Base-by-base conservation (phyloP, 2,888 invertebrate species). In the Buathra laborator region DNA sequence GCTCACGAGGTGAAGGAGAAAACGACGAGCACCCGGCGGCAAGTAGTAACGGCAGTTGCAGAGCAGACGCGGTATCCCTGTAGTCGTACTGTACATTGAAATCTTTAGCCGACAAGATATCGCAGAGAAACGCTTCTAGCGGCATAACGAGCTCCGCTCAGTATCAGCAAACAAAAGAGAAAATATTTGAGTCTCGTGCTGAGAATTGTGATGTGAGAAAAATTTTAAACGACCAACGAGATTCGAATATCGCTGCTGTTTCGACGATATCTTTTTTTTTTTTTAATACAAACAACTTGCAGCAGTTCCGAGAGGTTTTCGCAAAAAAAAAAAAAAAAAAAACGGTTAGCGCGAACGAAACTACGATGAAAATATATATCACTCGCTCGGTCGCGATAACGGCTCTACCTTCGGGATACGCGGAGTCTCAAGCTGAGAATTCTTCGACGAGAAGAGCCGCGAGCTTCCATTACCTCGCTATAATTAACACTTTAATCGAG, bases 401-500 rank as follows among this genome's bases (percentile, higher is more conserved):
- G 9, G 10, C 46, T 3, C 29, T 29, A 29, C 64, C 29, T 46
- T 32, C n/a, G 16, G 62, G 48, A 51, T 37, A 29, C 48, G 37
- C 29, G 68, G 37, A 37, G 19, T 19, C 32, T 48, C 9, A 7
- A 16, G 12, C 19, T 48, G 19, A 24, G 29, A 16, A 70, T 48
- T 48, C 62, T 48, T 70, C 48, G 46, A 48, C n/a, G 32, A 16
- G 53, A 19, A 29, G n/a, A 56, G 67, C 53, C 37, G 37, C 0
- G 37, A 32, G 67, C 43, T 71, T 53, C 79, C 79, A 72, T 79
- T 72, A 66, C 29, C 51, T 16, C 59, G 37, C 71, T 66, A 29
- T 71, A 53, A 79, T 79, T 79, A 79, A 72, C 79, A 72, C 66
- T 79, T 71, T 64, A 71, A 62, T 76, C 46, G 53, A 71, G 53